phyloP scores from a whole-genome alignment of 2,797 vertebrate species.

The Siniperca scherzeri region DNA sequence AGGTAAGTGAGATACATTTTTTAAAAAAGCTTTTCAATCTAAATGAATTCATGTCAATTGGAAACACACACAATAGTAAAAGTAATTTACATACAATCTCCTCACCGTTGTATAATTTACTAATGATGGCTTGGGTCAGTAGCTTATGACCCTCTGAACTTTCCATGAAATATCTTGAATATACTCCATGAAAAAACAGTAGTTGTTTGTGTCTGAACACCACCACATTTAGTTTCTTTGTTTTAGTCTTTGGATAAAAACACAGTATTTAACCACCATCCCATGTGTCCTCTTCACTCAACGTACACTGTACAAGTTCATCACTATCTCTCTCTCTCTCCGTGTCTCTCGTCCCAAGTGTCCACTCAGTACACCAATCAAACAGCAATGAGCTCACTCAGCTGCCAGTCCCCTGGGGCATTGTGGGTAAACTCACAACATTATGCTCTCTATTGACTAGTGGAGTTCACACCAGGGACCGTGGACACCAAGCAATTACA shows the following conservation, averaged over 20 bases:
- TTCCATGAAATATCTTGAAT: too few relatives aligned
- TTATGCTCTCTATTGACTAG: conserved; percentile 60
- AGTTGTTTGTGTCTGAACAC: too few relatives aligned
- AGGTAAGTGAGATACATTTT: too few relatives aligned
- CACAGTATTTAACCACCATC: background rate
- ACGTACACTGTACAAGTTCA: background rate
- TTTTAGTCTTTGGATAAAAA: background rate
- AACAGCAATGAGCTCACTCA: conserved; percentile 57
- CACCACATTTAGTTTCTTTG: background rate
- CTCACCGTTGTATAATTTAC: too few relatives aligned
- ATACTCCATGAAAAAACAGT: too few relatives aligned
- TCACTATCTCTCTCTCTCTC: conserved; percentile 5
- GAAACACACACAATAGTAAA: too few relatives aligned
- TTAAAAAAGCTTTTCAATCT: too few relatives aligned
- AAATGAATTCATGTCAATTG: too few relatives aligned
- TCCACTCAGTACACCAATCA: conserved; percentile 49
- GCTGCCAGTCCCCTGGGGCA: conserved; percentile 48
- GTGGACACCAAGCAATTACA: background rate
- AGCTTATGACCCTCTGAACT: too few relatives aligned
- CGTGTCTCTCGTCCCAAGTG: conserved; percentile 34
- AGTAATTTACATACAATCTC: too few relatives aligned
- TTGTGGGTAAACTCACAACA: conserved; percentile 66
- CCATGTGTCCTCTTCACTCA: background rate
- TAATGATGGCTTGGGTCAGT: too few relatives aligned
- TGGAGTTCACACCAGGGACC: conserved; percentile 52